phyloP scores from a whole-genome alignment of 2,113 vertebrate genomes.

The Pygoscelis adeliae region DNA sequence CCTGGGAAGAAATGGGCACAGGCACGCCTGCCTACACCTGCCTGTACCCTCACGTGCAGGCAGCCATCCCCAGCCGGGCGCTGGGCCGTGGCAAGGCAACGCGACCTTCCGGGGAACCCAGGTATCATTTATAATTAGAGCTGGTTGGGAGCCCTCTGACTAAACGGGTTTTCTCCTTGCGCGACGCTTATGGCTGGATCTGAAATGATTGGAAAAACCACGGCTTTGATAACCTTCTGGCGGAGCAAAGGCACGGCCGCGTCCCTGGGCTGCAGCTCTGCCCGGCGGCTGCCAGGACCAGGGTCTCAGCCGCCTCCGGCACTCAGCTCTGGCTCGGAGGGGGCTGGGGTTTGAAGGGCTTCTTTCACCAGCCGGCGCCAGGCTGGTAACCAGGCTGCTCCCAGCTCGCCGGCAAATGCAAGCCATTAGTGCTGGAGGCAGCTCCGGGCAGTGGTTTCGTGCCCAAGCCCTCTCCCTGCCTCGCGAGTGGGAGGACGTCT shows the following conservation, averaged over 20 bases:
- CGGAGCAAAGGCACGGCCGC: accelerated
- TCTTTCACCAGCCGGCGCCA: neutral
- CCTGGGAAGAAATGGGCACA: neutral
- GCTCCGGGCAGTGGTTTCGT: neutral
- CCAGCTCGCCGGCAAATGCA: neutral
- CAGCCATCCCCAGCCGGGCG: accelerated
- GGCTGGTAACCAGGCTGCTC: neutral
- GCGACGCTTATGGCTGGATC: accelerated
- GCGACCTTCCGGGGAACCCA: neutral
- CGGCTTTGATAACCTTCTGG: accelerated
- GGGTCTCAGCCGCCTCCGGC: neutral
- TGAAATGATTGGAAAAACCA: neutral
- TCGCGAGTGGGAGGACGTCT: neutral
- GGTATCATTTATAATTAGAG: neutral
- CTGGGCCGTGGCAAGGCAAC: accelerated
- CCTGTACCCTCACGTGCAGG: neutral
- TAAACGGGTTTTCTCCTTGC: neutral
- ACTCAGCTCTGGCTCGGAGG: neutral
- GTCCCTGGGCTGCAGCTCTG: neutral
- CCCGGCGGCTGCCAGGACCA: accelerated
- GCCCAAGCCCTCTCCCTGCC: neutral
- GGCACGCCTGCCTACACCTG: neutral
- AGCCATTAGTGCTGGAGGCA: neutral
- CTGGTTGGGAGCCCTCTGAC: accelerated
- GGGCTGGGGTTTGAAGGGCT: neutral